Base-by-base conservation (phyloP, 1,140 invertebrate species). In the Rhynchophorus ferrugineus region DNA sequence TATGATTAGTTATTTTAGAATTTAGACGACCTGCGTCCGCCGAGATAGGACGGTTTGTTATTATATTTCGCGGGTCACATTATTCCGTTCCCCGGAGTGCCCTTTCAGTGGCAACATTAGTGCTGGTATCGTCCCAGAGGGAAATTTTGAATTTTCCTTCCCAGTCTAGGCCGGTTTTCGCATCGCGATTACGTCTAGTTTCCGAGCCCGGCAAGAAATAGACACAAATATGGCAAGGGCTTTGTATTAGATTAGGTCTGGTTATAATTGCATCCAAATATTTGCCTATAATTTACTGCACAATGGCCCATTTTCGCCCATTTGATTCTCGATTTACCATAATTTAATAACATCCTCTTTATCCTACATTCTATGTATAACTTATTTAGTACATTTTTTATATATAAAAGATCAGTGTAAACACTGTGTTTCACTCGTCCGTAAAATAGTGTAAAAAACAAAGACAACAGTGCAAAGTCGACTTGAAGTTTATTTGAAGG, bases 41-140 rank as follows among this genome's bases (percentile, higher is more conserved):
- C 24, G 17, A 48, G 46, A 48, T 48, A 48, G 46, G 22, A 24
- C 24, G 21, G 17, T 48, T 37, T 48, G 46, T 48, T 48, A 48
- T 48, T 48, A 48, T 48, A 48, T 48, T 48, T 38, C 21, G 14
- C 37, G 46, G 46, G 46, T 48, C 19, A 48, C 20, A 48, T 38
- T 48, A 41, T 48, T 38, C 18, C 14, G 24, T 18, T 48, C 46
- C 37, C 46, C 14, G 34, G 46, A 48, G 34, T 37, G 46, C 36
- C 46, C 46, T 48, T 48, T 48, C 46, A 41, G 17, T 39, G 46
- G 39, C 46, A 36, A 48, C 46, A 48, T 48, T 48, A 48, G 46
- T 24, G 46, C 46, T 48, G 13, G 46, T 38, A 41, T 48, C 46
- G 24, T 48, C 46, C 46, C 46, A 24, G 18, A 37, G 24, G 46